A percentile compares a stretch with the other conserved stretches of the same genome.
Evolutionary conservation across 1,140 invertebrate species (phyloP).

Genomic region (Trichonephila clavipes): DNA sequence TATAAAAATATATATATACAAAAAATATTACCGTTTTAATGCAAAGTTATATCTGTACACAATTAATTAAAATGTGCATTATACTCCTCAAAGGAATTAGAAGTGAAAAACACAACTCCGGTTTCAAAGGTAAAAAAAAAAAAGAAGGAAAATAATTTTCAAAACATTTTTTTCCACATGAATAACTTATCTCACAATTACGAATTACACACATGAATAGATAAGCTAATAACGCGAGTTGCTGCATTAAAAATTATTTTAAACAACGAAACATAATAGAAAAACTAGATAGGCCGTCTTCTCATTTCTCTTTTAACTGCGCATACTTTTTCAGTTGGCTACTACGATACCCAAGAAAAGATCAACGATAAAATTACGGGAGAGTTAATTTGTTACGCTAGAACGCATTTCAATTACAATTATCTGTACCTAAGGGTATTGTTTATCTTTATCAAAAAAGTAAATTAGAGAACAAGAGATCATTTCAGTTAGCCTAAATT

Average conservation of each 20-base stretch:
- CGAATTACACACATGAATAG: too few relatives aligned
- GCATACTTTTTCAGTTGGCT: not conserved
- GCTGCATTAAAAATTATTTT: not conserved
- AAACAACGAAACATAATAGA: not conserved
- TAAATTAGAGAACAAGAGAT: constrained; percentile 1
- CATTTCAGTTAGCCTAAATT: not conserved
- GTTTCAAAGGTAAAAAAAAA: too few relatives aligned
- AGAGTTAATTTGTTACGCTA: not conserved
- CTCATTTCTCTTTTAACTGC: not conserved
- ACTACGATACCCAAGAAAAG: not conserved
- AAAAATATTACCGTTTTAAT: too few relatives aligned
- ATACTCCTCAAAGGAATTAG: too few relatives aligned
- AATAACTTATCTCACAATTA: too few relatives aligned
- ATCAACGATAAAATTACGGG: not conserved
- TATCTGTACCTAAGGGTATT: not conserved
- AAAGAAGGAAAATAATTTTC: too few relatives aligned
- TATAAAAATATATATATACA: too few relatives aligned
- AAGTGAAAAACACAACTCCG: too few relatives aligned
- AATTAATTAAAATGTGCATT: too few relatives aligned
- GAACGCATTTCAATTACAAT: constrained; percentile 7
- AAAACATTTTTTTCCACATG: too few relatives aligned
- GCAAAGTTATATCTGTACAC: too few relatives aligned
- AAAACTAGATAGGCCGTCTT: constrained; percentile 16
- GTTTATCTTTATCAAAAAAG: not conserved
- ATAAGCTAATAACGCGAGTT: not conserved